Conservation (phyloP, 2,888 invertebrate genomes). For the Apomyelois bistriatella region DNA sequence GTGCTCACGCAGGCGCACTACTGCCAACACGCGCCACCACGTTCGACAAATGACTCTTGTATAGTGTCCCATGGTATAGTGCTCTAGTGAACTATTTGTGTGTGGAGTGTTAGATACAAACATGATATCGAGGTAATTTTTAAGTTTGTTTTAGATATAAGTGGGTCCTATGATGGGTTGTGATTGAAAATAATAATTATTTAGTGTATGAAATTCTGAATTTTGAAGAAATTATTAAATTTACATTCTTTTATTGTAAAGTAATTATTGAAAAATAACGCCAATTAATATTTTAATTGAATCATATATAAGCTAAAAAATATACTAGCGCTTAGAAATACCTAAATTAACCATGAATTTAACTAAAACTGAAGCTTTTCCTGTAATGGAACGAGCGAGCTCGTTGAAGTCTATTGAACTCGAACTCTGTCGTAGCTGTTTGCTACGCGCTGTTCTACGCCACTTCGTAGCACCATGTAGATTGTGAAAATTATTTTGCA, state of each 20-base stretch:
- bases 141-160: not conserved
- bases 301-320: too few species aligned
- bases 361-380: not conserved
- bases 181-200: too few species aligned
- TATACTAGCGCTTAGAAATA: too few species aligned
- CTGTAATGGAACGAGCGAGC: not conserved
- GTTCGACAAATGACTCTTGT: slow-evolving; percentile 17
- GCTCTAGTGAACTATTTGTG: slow-evolving; percentile 8
- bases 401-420: slow-evolving; percentile 33
- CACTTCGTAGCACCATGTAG: slow-evolving; percentile 23
- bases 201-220: too few species aligned
- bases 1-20: slow-evolving; percentile 51
- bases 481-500: not conserved
- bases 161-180: too few species aligned
- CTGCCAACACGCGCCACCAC: slow-evolving; percentile 42
- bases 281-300: too few species aligned
- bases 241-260: too few species aligned
- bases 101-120: slow-evolving; percentile 1
- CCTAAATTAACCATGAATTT: too few species aligned
- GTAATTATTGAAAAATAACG: too few species aligned
- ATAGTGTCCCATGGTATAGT: too few species aligned
- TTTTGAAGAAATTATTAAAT: too few species aligned
- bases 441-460: slow-evolving; percentile 29
- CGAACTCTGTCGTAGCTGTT: slow-evolving; percentile 25
- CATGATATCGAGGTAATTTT: slow-evolving; percentile 1